Evolutionary conservation across 2,113 vertebrate species (phyloP).

Genomic region (Podilymbus podiceps): DNA sequence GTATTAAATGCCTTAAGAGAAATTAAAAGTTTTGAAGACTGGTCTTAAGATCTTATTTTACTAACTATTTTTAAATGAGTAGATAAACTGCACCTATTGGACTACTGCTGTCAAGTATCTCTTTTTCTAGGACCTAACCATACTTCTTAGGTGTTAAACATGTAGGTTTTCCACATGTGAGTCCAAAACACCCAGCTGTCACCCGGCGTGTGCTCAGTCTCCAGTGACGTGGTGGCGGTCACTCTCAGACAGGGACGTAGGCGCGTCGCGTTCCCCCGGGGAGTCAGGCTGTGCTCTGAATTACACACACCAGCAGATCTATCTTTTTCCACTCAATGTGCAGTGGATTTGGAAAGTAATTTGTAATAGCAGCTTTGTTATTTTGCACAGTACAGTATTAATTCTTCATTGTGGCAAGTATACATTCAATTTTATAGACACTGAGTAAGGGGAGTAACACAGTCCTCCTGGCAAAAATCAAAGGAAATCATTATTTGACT

Average conservation of each 20-base stretch:
- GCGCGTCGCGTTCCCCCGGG: accelerated
- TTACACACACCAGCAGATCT: neutral
- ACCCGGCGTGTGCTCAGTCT: accelerated
- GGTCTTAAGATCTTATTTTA: neutral
- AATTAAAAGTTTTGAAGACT: neutral
- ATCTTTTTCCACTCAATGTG: neutral
- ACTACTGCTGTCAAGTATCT: neutral
- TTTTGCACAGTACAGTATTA: neutral
- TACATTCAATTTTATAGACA: neutral
- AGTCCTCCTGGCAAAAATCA: neutral
- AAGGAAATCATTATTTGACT: conserved; percentile 1
- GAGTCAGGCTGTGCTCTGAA: neutral
- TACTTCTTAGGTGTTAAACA: neutral
- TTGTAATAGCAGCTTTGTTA: neutral
- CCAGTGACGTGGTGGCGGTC: neutral
- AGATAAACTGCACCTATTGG: neutral
- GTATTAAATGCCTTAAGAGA: neutral
- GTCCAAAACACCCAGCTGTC: neutral
- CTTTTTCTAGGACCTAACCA: neutral
- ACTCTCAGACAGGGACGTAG: neutral
- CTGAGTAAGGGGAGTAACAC: neutral
- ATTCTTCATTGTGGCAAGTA: neutral
- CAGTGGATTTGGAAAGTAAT: neutral
- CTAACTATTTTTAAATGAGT: neutral
- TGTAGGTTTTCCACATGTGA: neutral